Conservation (phyloP, 2,797 vertebrate species). For the Thaleichthys pacificus region DNA sequence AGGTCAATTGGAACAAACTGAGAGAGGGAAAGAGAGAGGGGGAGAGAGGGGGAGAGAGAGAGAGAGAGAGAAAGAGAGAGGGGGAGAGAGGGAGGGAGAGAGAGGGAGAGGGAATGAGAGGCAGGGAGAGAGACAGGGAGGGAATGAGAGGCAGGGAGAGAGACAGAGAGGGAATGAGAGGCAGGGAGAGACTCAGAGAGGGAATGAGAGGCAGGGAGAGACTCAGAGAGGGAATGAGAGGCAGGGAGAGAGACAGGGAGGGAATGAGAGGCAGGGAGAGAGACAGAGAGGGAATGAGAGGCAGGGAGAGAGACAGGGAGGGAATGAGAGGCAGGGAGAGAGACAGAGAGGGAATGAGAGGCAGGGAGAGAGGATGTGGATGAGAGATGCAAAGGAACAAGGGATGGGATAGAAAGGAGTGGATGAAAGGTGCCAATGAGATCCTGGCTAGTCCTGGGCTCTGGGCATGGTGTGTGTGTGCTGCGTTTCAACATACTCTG, state of each 20-base stretch:
- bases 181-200: neutral
- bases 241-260: neutral
- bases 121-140: neutral
- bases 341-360: neutral
- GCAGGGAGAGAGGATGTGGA: neutral
- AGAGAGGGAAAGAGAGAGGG: constrained; percentile 9
- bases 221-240: neutral
- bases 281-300: too few species aligned
- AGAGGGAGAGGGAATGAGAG: too few species aligned
- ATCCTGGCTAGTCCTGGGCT: neutral
- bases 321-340: neutral
- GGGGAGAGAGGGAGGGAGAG: too few species aligned
- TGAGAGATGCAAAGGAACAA: neutral
- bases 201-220: neutral
- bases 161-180: neutral
- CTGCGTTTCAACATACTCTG: constrained; percentile 30
- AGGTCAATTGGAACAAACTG: constrained; percentile 2
- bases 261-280: neutral
- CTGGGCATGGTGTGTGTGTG: constrained; percentile 25
- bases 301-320: too few species aligned
- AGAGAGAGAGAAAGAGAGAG: neutral
- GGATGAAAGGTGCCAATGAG: neutral
- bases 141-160: neutral
- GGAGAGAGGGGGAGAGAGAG: constrained; percentile 1
- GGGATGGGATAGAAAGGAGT: neutral